These are phyloP conservation scores for Aythya baeri DNA, from an alignment of 2,113 vertebrate genomes.

Conservation along the genomic window DNA sequence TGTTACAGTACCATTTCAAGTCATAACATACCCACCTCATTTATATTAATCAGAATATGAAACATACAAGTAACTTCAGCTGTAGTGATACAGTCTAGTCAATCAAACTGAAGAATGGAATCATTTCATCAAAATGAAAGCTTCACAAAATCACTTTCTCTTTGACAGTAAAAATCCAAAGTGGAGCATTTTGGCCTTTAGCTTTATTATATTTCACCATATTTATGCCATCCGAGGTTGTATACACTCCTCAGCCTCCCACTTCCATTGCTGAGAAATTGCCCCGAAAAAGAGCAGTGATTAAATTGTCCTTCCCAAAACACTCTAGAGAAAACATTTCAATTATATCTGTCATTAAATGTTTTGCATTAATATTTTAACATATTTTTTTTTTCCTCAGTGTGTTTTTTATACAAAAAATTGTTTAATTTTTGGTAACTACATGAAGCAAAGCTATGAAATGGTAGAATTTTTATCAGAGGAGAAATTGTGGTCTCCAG, in stretches of 20 bases:
- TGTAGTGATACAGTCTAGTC: not conserved
- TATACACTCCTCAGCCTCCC: not conserved
- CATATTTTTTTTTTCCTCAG: not conserved
- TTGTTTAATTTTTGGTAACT: not conserved
- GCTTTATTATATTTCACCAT: not conserved
- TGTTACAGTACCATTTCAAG: not conserved
- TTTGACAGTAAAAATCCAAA: not conserved
- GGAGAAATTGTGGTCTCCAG: not conserved
- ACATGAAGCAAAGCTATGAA: not conserved
- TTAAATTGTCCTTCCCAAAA: not conserved
- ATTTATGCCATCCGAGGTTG: not conserved
- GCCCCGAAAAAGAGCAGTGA: not conserved
- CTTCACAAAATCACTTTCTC: not conserved
- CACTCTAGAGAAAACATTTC: not conserved
- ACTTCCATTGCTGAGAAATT: not conserved
- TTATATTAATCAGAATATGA: not conserved
- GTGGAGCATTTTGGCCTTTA: not conserved
- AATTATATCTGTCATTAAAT: not conserved
- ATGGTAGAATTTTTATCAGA: not conserved
- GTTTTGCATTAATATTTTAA: not conserved
- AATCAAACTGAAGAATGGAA: not conserved
- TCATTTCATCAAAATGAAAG: not conserved
- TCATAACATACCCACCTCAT: not conserved
- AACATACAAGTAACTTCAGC: not conserved
- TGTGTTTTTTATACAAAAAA: not conserved